A percentile compares a stretch with the other conserved stretches of the same genome.
Conservation (phyloP, 2,888 invertebrate genomes). For the Cordilura impudica region DNA sequence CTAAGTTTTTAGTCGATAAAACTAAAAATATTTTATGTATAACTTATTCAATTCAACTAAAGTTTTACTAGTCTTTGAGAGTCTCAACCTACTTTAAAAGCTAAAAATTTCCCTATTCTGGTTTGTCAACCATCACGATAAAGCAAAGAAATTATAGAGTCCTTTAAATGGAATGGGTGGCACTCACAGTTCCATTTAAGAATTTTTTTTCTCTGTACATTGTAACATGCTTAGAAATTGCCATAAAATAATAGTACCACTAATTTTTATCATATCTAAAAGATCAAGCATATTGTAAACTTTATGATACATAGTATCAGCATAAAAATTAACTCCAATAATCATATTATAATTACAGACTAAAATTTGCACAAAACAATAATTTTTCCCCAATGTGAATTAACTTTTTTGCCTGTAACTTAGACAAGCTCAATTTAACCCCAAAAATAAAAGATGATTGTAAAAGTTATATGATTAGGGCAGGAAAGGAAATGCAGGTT, state of each 20-base stretch:
- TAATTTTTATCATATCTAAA: not conserved
- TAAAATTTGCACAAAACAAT: not conserved
- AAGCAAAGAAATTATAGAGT: no score
- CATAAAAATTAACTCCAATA: not conserved
- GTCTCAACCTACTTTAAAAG: no score
- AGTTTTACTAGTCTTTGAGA: no score
- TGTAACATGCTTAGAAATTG: not conserved
- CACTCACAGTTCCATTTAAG: no score
- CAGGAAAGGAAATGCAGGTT: not conserved
- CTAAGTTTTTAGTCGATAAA: no score
- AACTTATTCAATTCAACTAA: no score
- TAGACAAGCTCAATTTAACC: not conserved
- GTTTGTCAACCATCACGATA: no score
- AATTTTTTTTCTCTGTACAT: no score
- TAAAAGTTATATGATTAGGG: not conserved
- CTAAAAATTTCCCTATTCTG: no score
- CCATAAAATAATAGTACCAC: not conserved
- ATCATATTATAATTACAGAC: not conserved
- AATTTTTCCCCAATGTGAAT: not conserved
- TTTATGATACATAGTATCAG: conserved; percentile 8
- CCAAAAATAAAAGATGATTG: not conserved
- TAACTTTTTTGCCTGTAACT: not conserved
- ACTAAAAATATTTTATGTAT: no score
- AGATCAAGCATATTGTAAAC: not conserved
- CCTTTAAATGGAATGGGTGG: not conserved